These are phyloP conservation scores for Acanthaster planci DNA, from an alignment of 35 echinoderm and acorn worm genomes.

Conservation along the genomic window DNA sequence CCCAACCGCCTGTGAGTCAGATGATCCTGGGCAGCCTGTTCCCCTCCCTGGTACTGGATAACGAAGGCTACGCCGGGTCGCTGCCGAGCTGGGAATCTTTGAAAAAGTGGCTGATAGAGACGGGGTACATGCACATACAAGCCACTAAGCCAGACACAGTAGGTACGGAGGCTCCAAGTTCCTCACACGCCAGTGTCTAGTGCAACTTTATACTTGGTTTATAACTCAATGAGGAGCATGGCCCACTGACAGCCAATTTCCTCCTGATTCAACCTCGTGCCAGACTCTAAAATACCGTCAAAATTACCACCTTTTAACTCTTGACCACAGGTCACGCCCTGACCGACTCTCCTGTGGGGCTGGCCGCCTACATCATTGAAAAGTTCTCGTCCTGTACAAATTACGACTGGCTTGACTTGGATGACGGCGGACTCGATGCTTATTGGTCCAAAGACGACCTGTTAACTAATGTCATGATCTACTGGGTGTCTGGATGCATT, in stretches of 20 bases:
- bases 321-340: constrained; percentile 49
- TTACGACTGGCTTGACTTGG: constrained; percentile 17
- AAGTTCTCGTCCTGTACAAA: constrained; percentile 52
- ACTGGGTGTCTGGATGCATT: constrained; percentile 49
- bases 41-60: constrained; percentile 43
- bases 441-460: constrained; percentile 44
- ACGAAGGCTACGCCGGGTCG: constrained; percentile 35
- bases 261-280: too few relatives aligned
- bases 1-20: background rate
- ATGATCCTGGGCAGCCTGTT: constrained; percentile 25
- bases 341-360: constrained; percentile 73
- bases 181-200: too few relatives aligned
- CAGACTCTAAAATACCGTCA: too few relatives aligned
- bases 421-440: constrained; percentile 43
- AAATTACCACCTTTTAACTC: background rate
- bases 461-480: constrained; percentile 62
- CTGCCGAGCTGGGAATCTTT: constrained; percentile 29
- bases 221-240: too few relatives aligned
- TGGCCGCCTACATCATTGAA: constrained; percentile 77
- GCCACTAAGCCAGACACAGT: constrained; percentile 91
- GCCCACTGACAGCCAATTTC: too few relatives aligned
- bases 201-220: too few relatives aligned
- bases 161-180: constrained; percentile 40
- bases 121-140: constrained; percentile 86
- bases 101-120: constrained; percentile 30